These are phyloP conservation scores for Pseudococcus jackbeardsleyi DNA, from an alignment of 2,888 invertebrate genomes.

Conservation along the genomic window DNA sequence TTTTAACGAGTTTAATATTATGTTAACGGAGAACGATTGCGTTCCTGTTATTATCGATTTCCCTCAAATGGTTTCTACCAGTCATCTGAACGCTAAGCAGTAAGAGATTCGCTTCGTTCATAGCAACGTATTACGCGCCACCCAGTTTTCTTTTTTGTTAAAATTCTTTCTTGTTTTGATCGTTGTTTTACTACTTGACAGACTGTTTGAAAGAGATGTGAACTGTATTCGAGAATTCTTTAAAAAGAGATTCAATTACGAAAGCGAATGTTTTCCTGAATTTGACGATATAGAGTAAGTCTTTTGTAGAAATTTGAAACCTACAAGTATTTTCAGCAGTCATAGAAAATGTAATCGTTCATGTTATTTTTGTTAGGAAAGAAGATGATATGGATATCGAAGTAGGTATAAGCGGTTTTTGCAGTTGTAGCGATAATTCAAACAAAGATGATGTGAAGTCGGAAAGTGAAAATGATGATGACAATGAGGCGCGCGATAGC, in stretches of 20 bases:
- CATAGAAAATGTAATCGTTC: not conserved
- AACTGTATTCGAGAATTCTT: slow-evolving; percentile 92
- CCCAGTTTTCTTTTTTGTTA: no score
- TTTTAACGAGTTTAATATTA: slow-evolving; percentile 99
- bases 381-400: slow-evolving; percentile 89
- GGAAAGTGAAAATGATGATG: slow-evolving; percentile 68
- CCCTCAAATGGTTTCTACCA: slow-evolving; percentile 98
- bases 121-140: not conserved
- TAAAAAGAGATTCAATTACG: slow-evolving; percentile 88
- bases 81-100: slow-evolving; percentile 91
- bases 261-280: slow-evolving; percentile 84
- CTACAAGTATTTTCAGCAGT: no score
- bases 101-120: slow-evolving; percentile 71
- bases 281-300: slow-evolving; percentile 78
- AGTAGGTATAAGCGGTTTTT: slow-evolving; percentile 90
- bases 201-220: slow-evolving; percentile 90
- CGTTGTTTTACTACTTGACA: not conserved
- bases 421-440: slow-evolving; percentile 79
- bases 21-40: slow-evolving; percentile 82
- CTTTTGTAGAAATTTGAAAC: not conserved
- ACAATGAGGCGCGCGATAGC: slow-evolving; percentile 65
- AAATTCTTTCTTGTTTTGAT: no score
- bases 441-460: slow-evolving; percentile 71
- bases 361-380: slow-evolving; percentile 73
- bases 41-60: slow-evolving; percentile 95